These are phyloP conservation scores for Eciton burchellii DNA, from an alignment of 1,140 invertebrate genomes.

Conservation along the genomic window DNA sequence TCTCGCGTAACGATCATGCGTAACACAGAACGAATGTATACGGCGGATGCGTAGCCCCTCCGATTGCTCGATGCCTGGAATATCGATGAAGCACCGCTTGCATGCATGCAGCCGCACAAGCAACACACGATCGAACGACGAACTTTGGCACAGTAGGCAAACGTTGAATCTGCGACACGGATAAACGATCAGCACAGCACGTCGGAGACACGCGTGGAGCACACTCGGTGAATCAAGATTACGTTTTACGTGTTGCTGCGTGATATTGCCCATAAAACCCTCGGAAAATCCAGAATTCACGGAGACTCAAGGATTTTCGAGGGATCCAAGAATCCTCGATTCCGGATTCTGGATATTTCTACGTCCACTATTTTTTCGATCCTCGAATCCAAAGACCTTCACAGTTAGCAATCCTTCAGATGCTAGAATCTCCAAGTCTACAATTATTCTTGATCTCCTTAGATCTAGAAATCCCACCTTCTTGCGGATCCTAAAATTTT, in stretches of 20 bases:
- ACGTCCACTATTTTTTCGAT: background rate
- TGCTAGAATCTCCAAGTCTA: background rate
- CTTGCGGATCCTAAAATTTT: too few species aligned
- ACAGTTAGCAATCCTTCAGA: background rate
- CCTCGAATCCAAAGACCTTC: background rate
- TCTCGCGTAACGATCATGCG: background rate
- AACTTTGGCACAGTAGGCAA: slow-evolving; percentile 48
- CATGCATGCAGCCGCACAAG: slow-evolving; percentile 50
- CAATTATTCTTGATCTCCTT: background rate
- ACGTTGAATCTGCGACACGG: slow-evolving; percentile 22
- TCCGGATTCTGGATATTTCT: slow-evolving; percentile 2
- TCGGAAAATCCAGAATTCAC: background rate
- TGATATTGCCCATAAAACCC: background rate
- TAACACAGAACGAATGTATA: slow-evolving; percentile 9
- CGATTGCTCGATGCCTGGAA: slow-evolving; percentile 12
- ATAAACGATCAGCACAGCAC: slow-evolving; percentile 36
- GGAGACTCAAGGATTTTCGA: background rate
- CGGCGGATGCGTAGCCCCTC: background rate
- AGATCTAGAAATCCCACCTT: too few species aligned
- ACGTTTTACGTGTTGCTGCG: background rate
- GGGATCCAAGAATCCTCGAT: slow-evolving; percentile 3
- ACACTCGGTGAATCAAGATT: slow-evolving; percentile 37
- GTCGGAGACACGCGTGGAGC: background rate
- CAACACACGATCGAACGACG: slow-evolving; percentile 44
- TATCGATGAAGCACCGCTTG: slow-evolving; percentile 43